Evolutionary conservation across 2,888 invertebrate species (phyloP).

Genomic region (Polymixis flavicincta): DNA sequence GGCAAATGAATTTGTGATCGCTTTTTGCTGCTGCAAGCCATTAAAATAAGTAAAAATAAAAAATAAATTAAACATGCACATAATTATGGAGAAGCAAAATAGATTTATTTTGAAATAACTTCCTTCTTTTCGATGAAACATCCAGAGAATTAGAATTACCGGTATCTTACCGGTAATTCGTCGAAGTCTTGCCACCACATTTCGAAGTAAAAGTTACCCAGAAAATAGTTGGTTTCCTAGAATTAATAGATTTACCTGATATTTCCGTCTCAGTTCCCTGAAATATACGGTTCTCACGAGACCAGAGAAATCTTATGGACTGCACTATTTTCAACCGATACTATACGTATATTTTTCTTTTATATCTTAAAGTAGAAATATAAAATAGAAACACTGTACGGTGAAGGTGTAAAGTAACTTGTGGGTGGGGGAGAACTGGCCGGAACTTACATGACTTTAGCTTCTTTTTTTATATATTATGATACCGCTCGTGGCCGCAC

Average conservation of each 20-base stretch:
- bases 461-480: too few species aligned
- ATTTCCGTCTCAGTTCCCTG: slow-evolving; percentile 41
- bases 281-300: slow-evolving; percentile 47
- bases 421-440: not conserved
- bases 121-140: not conserved
- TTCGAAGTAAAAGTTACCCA: slow-evolving; percentile 3
- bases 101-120: not conserved
- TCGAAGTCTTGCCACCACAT: slow-evolving; percentile 9
- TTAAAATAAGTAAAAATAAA: not conserved
- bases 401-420: not conserved
- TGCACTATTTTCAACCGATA: slow-evolving; percentile 46
- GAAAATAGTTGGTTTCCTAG: slow-evolving; percentile 31
- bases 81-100: not conserved
- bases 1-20: not conserved
- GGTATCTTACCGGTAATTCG: slow-evolving; percentile 16
- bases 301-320: slow-evolving; percentile 23
- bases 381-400: slow-evolving; percentile 25
- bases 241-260: slow-evolving; percentile 57
- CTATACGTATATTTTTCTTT: slow-evolving; percentile 31
- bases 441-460: not conserved
- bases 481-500: not conserved
- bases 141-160: not conserved
- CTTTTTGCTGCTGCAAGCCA: too few species aligned
- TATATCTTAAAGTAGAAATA: slow-evolving; percentile 25
- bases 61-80: not conserved